A percentile compares a stretch with the other conserved stretches of the same genome.
Evolutionary conservation across 2,888 invertebrate genomes (phyloP).

Genomic region (Tubulanus polymorphus): DNA sequence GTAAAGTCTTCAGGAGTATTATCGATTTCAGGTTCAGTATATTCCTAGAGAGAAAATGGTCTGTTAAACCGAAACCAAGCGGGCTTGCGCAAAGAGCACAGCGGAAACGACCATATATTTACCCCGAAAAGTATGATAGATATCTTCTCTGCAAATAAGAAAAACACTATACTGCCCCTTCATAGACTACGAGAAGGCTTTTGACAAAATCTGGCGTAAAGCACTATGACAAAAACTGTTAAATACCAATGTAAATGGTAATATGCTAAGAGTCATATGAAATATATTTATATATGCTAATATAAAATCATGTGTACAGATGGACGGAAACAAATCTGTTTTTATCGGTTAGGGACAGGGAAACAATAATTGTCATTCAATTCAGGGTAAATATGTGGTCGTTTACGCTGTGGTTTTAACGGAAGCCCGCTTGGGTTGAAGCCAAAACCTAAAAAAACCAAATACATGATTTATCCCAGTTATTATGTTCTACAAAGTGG

Average conservation of each 20-base stretch:
- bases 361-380: no score
- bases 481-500: no score
- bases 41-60: no score
- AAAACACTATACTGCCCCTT: background rate
- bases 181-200: slow-evolving; percentile 4
- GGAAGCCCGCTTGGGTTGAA: no score
- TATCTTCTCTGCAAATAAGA: background rate
- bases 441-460: no score
- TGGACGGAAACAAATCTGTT: background rate
- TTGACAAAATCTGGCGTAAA: slow-evolving; percentile 1
- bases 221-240: background rate
- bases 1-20: no score
- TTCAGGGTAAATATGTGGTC: no score
- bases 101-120: background rate
- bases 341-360: no score
- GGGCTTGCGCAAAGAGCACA: background rate
- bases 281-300: background rate
- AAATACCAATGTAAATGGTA: slow-evolving; percentile 1
- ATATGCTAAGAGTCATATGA: background rate
- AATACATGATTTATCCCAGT: no score
- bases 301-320: background rate
- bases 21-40: no score
- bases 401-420: no score
- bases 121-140: background rate
- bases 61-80: background rate